Base-by-base conservation (phyloP, 2,797 vertebrate genomes). In the Orestias chungarensis region DNA sequence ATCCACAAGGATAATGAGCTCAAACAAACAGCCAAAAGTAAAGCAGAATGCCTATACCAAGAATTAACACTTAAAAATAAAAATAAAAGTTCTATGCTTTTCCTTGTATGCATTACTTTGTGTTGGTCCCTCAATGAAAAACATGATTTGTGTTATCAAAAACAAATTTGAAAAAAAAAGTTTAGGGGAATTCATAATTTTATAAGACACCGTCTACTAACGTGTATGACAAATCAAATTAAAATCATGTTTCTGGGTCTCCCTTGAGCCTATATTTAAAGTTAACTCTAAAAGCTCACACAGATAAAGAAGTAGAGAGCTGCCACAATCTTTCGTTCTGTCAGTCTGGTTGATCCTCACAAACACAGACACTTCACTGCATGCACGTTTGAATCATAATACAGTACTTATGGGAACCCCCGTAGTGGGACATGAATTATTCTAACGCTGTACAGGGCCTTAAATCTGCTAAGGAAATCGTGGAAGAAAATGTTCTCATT, bases 241-340 rank as follows among this genome's bases (percentile, higher is more conserved):
- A 38, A 69, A 49, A 74, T 69, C 54, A 76, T 4, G 25, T 40
- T 15, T 75, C n/a, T 29, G 25, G 14, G 15, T 76, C 46, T 50
- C 15, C 59, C 42, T 25, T 57, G 33, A 52, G 55, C 66, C 29
- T 44, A 31, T 64, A 55, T 75, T 70, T 66, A 49, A 49, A 25
- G 8, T 25, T 43, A 76, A 67, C 31, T 25, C 64, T 65, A 23
- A 70, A 83, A 1, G 50, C 44, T 68, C 31, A 49, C 67, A 62
- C 0, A 70, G 64, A 40, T 66, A 9, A 76, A 47, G 23, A 71
- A 65, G 42, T 35, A 8, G 62, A 68, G 9, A 40, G 35, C 43
- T 76, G 64, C 29, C 46, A 49, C 61, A 74, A 75, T 57, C 1
- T 71, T 57, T 77, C 61, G 33, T 15, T 72, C 40, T 47, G 38